Conservation (phyloP, 2,888 invertebrate species). For the Pediacus dermestoides region DNA sequence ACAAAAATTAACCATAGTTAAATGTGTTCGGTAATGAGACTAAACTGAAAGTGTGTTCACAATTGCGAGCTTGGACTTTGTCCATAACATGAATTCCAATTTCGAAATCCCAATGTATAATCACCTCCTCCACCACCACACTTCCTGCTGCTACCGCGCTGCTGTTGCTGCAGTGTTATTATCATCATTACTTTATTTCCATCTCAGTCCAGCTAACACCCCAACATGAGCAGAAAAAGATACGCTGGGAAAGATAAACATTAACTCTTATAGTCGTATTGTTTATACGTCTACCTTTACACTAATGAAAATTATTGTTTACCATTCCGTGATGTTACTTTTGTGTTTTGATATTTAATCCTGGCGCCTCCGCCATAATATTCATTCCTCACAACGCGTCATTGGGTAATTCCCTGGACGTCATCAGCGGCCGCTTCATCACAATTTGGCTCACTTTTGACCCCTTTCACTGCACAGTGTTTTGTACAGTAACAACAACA, state of each 20-base stretch:
- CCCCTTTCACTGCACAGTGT: no score
- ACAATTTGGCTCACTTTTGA: no score
- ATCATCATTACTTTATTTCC: slow-evolving; percentile 5
- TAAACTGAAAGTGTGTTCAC: slow-evolving; percentile 44
- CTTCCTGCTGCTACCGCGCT: neutral
- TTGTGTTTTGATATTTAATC: neutral
- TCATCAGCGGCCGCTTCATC: no score
- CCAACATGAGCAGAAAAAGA: neutral
- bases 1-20: slow-evolving; percentile 48
- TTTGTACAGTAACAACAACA: no score
- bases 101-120: slow-evolving; percentile 41
- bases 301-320: no score
- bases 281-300: no score
- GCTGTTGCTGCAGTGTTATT: slow-evolving; percentile 4
- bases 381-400: neutral
- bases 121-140: neutral
- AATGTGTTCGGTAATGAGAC: slow-evolving; percentile 46
- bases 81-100: slow-evolving; percentile 47
- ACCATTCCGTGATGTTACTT: neutral
- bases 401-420: no score
- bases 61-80: slow-evolving; percentile 38
- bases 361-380: neutral
- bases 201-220: neutral
- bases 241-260: no score
- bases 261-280: no score